These are phyloP conservation scores for Etheostoma spectabile DNA, from an alignment of 2,113 vertebrate genomes.

Conservation along the genomic window DNA sequence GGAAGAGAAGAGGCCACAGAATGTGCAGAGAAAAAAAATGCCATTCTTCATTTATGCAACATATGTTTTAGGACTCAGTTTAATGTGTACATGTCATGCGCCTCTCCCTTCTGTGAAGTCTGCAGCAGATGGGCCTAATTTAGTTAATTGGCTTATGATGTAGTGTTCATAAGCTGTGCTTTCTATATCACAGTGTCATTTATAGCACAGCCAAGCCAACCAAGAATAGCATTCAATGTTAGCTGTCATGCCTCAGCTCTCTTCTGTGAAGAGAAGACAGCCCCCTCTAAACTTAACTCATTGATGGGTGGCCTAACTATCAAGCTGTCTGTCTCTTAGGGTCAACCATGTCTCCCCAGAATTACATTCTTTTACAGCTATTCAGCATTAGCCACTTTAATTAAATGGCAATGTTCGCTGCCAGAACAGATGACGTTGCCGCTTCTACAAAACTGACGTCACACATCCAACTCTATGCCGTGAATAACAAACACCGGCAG, in stretches of 20 bases:
- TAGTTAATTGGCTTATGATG: slow-evolving; percentile 21
- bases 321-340: slow-evolving; percentile 27
- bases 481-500: not conserved
- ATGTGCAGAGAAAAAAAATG: not conserved
- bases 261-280: slow-evolving; percentile 8
- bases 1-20: not conserved
- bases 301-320: slow-evolving; percentile 15
- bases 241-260: slow-evolving; percentile 35
- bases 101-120: not conserved
- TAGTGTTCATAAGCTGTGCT: slow-evolving; percentile 12
- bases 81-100: not conserved
- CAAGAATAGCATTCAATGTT: slow-evolving; percentile 5
- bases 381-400: not conserved
- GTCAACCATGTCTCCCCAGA: slow-evolving; percentile 7
- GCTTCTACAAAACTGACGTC: not conserved
- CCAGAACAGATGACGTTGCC: not conserved
- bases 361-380: slow-evolving; percentile 5
- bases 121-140: slow-evolving; percentile 16
- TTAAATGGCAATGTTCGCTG: not conserved
- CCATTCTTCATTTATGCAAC: not conserved
- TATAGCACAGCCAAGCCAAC: not conserved
- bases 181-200: slow-evolving; percentile 11
- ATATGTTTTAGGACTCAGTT: not conserved
- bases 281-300: not conserved
- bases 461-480: not conserved